Evolutionary conservation across 2,888 invertebrate genomes (phyloP).

Genomic region (Rhogogaster chlorosoma): DNA sequence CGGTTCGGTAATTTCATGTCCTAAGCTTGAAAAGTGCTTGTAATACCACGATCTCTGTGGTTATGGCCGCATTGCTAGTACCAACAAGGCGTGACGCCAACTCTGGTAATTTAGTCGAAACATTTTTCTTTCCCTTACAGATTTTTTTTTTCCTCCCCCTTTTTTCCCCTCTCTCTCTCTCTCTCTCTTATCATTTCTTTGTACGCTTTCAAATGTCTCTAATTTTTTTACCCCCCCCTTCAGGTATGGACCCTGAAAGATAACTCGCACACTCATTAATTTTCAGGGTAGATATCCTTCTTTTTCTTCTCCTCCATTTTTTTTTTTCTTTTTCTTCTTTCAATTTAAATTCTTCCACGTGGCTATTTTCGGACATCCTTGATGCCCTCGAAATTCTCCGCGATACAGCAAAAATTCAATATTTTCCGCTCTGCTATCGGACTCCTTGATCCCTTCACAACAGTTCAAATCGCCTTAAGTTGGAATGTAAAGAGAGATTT

Average conservation of each 20-base stretch:
- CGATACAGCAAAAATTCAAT: not conserved
- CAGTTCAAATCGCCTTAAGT: not conserved
- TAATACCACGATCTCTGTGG: constrained; percentile 26
- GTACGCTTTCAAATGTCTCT: not conserved
- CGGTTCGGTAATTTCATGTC: constrained; percentile 45
- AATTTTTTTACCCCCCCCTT: not conserved
- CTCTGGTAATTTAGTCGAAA: constrained; percentile 28
- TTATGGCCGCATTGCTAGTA: constrained; percentile 6
- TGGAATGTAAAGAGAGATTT: not conserved
- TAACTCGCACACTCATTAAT: not conserved
- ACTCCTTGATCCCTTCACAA: not conserved
- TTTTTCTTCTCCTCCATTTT: not conserved
- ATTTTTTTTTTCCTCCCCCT: not conserved
- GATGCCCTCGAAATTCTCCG: not conserved
- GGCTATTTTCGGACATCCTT: not conserved
- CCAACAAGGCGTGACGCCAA: constrained; percentile 10
- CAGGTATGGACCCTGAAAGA: not conserved
- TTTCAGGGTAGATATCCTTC: not conserved
- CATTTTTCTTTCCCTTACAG: not conserved
- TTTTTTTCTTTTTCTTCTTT: not conserved
- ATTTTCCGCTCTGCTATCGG: not conserved
- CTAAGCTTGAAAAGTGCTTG: constrained; percentile 40
- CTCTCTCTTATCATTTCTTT: not conserved
- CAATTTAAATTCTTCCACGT: not conserved
- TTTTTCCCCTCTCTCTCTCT: not conserved